Evolutionary conservation across 2,888 invertebrate genomes (phyloP), one percentile per base, ranked within the genome.

Genomic region (Idaea aversata): DNA sequence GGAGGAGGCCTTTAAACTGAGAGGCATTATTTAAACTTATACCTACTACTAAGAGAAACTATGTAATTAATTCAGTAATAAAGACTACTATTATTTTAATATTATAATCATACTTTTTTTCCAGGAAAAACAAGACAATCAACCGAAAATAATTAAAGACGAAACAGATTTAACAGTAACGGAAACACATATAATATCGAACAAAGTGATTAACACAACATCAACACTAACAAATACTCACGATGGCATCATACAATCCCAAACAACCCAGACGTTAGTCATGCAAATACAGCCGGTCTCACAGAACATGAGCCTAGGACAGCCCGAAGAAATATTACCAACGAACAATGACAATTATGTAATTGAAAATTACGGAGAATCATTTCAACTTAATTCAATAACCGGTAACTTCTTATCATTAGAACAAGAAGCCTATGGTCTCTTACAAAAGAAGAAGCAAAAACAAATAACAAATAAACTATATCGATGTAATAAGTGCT

Each of bases 331-430:
- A 77, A 91, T 92, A 25, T 70, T 91, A 58, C 84, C 91, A 5
- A 90, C 86, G 0, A 70, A 77, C 5, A 71, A 72, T n/a, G 71
- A 80, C 34, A 72, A 75, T 16, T 74, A 80, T 25, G 64, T 69
- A 38, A 64, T 74, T 16, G 72, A 76, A 66, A 77, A 83, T 5
- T 84, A 80, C 47, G 77, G 81, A 62, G 85, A 88, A 5, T 72
- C 81, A 13, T 92, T 90, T 62, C 90, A 89, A 75, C 73, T 93
- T 0, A 93, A 93, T 71, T 92, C 92, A 2, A 92, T 93, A 59
- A 92, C 93, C 2, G 90, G 92, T 0, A 86, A 92, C 66, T 81
- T 87, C 3, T 69, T 91, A 36, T 83, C 92, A 0, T 69, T 92
- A 13, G 91, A 91, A 75, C 90, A 93, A 75, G 89, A 91, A 76